phyloP scores from a whole-genome alignment of 2,113 vertebrate species.

The Psittacula cyanocephala region DNA sequence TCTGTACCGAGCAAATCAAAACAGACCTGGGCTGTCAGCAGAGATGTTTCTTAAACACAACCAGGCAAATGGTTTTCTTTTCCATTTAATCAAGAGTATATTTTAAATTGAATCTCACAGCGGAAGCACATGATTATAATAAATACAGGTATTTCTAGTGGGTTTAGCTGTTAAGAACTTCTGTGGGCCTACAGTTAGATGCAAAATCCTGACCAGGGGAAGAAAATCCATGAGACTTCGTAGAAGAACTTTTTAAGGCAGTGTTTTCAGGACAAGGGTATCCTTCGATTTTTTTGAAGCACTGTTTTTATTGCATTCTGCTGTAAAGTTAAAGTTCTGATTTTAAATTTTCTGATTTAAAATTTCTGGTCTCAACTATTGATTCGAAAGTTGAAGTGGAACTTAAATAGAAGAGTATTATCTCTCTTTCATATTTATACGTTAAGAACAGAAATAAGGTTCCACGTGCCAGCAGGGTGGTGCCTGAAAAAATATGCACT shows the following conservation, averaged over 20 bases:
- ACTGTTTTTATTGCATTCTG: not conserved
- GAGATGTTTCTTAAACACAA: not conserved
- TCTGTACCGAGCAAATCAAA: conserved; percentile 5
- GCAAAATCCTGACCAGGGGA: not conserved
- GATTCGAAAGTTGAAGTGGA: not conserved
- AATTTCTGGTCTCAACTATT: not conserved
- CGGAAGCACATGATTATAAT: not conserved
- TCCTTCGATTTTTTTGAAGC: not conserved
- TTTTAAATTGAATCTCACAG: conserved; percentile 1
- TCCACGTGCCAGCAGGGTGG: not conserved
- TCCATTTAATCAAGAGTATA: not conserved
- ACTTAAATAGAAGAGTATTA: not conserved
- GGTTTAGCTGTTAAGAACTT: not conserved
- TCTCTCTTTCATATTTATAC: not conserved
- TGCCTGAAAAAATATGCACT: not conserved
- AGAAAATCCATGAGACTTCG: not conserved
- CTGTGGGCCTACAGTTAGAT: not conserved
- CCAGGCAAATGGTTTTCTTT: not conserved
- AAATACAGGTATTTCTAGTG: not conserved
- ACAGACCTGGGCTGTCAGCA: not conserved
- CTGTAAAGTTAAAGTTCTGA: not conserved
- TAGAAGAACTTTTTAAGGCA: not conserved
- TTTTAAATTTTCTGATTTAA: not conserved
- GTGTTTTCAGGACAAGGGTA: not conserved
- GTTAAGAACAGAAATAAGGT: not conserved